Base-by-base conservation (phyloP, 2,113 vertebrate genomes). In the Vidua chalybeata region DNA sequence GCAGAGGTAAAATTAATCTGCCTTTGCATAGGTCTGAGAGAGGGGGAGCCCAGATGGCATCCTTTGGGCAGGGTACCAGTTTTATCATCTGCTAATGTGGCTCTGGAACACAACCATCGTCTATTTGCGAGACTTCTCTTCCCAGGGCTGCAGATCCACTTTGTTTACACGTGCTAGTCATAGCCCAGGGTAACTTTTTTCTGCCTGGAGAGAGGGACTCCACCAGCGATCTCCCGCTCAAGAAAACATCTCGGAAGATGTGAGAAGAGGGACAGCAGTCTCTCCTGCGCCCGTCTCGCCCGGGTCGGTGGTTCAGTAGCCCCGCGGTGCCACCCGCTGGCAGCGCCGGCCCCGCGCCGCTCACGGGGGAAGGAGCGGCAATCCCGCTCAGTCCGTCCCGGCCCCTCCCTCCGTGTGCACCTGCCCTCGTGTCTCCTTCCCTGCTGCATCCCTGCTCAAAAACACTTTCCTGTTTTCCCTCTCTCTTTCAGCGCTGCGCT, bases 341-440 rank as follows among this genome's bases (percentile, higher is more conserved):
- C 67, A 46, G 26, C 43, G 35, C 51, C 5, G 3, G 37, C 21
- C 17, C 55, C 15, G 6, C 62, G 0, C 1, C 2, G 3, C 49
- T 46, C 45, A 0, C 1, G 15, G 66, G 30, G 10, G 26, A 9
- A 15, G 37, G 10, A 45, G 78, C 28, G 5, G 76, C 28, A 33
- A 27, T 20, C 7, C 4, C 1, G n/a, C 19, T 20, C 21, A 0
- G 26, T 13, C 48, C 3, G 0, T 2, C n/a, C 35, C 11, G 24
- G 13, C 10, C 28, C 30, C 49, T 37, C 37, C 43, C 30, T 23
- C n/a, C 64, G 41, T 41, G 1, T 0, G 27, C 28, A 4, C 19
- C 75, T 5, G 45, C 54, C 63, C 31, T 49, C 3, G 1, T 1
- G 19, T 20, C 33, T 22, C 45, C 51, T 58, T 22, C 49, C 12